Evolutionary conservation across 2,113 vertebrate species (phyloP).

Genomic region (Psilopsiagon aymara): DNA sequence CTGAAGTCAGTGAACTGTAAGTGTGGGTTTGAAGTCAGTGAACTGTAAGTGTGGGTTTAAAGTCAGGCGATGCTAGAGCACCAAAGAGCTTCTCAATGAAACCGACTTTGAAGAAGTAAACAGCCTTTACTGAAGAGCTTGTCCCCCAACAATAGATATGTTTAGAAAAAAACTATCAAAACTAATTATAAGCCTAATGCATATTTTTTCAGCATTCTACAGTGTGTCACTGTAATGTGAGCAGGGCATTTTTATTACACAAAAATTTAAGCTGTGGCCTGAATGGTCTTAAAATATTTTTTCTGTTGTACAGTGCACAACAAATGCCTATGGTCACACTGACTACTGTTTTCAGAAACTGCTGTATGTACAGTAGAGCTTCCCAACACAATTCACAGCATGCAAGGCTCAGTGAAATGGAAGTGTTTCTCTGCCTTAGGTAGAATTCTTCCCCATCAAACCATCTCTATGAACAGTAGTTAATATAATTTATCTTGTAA

Average conservation of each 20-base stretch:
- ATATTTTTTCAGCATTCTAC: neutral
- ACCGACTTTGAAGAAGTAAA: neutral
- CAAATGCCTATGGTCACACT: neutral
- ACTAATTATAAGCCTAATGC: neutral
- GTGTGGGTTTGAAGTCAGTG: neutral
- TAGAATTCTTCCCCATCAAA: neutral
- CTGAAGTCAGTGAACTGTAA: neutral
- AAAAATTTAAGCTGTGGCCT: neutral
- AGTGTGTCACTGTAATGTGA: neutral
- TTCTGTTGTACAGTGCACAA: neutral
- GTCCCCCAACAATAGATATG: rapidly evolving
- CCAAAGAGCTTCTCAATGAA: neutral
- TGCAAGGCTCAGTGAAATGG: neutral
- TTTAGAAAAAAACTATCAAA: neutral
- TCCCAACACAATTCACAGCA: neutral
- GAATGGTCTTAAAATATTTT: neutral
- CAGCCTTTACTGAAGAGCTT: neutral
- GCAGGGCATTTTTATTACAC: neutral
- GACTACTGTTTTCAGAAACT: neutral
- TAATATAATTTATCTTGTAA: neutral
- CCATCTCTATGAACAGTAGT: neutral
- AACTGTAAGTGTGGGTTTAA: neutral
- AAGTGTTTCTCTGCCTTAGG: neutral
- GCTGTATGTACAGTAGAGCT: neutral
- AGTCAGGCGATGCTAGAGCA: neutral